Percentiles rank a stretch among this genome's conserved stretches.
These are phyloP conservation scores for Drosophila tanythrix DNA, from an alignment of 2,888 invertebrate species.

Conservation along the genomic window DNA sequence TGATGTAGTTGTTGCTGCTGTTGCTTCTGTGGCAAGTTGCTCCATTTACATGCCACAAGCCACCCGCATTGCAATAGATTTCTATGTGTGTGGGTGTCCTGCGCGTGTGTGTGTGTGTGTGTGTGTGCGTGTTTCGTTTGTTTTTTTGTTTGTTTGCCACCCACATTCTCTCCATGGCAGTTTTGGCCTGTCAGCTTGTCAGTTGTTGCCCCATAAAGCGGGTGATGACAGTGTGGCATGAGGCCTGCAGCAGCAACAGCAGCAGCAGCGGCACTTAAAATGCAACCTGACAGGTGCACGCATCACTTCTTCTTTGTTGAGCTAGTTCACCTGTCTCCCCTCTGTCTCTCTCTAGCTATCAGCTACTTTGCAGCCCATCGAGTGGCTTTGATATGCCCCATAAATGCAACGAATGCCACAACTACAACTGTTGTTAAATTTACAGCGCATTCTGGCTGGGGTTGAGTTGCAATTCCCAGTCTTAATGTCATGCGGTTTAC, in stretches of 20 bases:
- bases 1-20: conserved; percentile 46
- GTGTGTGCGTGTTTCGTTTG: conserved; percentile 53
- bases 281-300: conserved; percentile 70
- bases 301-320: conserved; percentile 59
- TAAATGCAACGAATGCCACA: conserved; percentile 34
- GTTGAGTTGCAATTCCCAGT: neutral
- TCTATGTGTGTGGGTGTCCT: conserved; percentile 9
- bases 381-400: conserved; percentile 32
- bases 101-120: conserved; percentile 24
- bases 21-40: conserved; percentile 26
- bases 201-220: conserved; percentile 63
- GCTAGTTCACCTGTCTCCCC: conserved; percentile 38
- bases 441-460: neutral
- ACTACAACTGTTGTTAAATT: conserved; percentile 25
- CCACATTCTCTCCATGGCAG: conserved; percentile 25
- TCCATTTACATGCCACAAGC: conserved; percentile 49
- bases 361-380: conserved; percentile 37
- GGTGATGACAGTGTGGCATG: conserved; percentile 51
- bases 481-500: conserved; percentile 10
- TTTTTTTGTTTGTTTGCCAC: conserved; percentile 26
- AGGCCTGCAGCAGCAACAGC: conserved; percentile 14
- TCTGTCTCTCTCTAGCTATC: conserved; percentile 6
- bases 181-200: conserved; percentile 77
- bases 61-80: conserved; percentile 45
- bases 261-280: conserved; percentile 51